Percentiles rank a stretch among this genome's conserved stretches.
Evolutionary conservation across 2,113 vertebrate genomes (phyloP).

Genomic region (Myrmophylax atrothorax): DNA sequence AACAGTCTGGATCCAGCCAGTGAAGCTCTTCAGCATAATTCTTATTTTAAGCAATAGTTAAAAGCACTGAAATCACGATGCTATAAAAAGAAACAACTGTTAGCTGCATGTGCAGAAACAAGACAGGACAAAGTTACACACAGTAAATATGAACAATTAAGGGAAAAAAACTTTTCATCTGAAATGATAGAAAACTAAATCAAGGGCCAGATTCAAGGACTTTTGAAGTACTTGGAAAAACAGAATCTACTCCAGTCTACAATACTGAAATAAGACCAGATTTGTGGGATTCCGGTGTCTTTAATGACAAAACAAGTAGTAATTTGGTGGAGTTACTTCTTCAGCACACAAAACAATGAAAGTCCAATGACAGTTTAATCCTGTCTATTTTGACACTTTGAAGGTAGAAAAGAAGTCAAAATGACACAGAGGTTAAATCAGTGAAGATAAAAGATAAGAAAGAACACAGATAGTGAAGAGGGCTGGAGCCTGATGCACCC

Average conservation of each 20-base stretch:
- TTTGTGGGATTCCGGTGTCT: background rate
- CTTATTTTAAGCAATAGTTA: background rate
- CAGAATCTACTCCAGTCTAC: background rate
- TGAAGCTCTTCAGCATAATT: background rate
- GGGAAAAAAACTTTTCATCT: background rate
- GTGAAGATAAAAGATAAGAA: constrained; percentile 17
- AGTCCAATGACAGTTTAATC: background rate
- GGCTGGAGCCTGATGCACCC: background rate
- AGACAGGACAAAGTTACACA: background rate
- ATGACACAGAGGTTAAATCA: constrained; percentile 10
- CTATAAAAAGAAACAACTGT: background rate
- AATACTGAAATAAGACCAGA: background rate
- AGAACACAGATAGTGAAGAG: background rate
- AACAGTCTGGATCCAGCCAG: background rate
- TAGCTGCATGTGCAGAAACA: background rate
- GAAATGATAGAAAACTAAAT: background rate
- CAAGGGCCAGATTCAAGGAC: background rate
- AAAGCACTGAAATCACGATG: background rate
- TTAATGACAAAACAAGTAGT: background rate
- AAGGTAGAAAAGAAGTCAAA: constrained; percentile 16
- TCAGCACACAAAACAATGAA: background rate
- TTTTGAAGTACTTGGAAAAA: background rate
- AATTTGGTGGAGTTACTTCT: background rate
- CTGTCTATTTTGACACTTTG: background rate
- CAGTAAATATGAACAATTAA: background rate